These are phyloP conservation scores for Pollachius pollachius DNA, from an alignment of 2,113 vertebrate genomes.

Conservation along the genomic window DNA sequence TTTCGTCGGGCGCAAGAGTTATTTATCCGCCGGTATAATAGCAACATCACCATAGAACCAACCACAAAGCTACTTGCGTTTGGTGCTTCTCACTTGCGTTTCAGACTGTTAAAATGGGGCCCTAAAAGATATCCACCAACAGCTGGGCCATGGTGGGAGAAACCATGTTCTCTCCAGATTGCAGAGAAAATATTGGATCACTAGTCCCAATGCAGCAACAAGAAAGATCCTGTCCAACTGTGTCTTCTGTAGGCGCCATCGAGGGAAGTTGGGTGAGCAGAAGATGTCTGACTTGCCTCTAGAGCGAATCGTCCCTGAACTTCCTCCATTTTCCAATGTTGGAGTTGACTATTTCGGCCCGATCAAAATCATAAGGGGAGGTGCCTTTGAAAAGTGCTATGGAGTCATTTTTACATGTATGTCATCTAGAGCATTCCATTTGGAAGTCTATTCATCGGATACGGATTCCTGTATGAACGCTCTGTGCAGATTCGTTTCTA, in stretches of 20 bases:
- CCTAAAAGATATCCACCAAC: not conserved
- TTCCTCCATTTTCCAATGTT: conserved; percentile 10
- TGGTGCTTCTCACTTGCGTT: too few species aligned
- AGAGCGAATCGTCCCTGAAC: conserved; percentile 10
- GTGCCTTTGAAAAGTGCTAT: not conserved
- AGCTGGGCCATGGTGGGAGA: conserved; percentile 1
- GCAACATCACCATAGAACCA: too few species aligned
- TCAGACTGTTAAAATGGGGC: too few species aligned
- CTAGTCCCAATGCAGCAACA: conserved; percentile 1
- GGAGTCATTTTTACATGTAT: conserved; percentile 7
- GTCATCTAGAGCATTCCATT: conserved; percentile 10
- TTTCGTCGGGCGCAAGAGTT: too few species aligned
- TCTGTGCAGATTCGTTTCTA: not conserved
- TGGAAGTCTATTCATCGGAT: conserved; percentile 1
- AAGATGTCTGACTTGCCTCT: conserved; percentile 23
- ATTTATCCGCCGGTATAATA: too few species aligned
- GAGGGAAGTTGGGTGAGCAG: conserved; percentile 10
- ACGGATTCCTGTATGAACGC: conserved; percentile 15
- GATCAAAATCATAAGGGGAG: not conserved
- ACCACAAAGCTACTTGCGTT: too few species aligned
- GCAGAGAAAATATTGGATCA: conserved; percentile 21
- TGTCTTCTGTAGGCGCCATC: conserved; percentile 1
- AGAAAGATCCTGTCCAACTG: conserved; percentile 13
- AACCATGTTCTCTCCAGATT: conserved; percentile 2
- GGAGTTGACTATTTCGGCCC: conserved; percentile 24